Evolutionary conservation across 2,888 invertebrate genomes (phyloP).

Genomic region (Calameuta pallipes): DNA sequence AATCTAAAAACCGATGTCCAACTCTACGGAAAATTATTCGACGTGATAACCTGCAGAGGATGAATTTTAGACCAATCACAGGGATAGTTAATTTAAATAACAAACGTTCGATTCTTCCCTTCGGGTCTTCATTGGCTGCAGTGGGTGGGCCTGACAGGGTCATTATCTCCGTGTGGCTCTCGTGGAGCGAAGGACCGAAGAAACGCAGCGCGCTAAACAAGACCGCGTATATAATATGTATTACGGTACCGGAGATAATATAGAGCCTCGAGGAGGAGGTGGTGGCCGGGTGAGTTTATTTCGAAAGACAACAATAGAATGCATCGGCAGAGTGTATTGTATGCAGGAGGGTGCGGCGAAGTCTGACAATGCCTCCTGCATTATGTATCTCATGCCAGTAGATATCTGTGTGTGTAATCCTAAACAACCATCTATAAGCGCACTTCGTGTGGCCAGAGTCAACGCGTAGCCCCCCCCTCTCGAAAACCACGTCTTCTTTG

Average conservation of each 20-base stretch:
- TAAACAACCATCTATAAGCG: slow-evolving; percentile 42
- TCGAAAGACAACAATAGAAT: slow-evolving; percentile 58
- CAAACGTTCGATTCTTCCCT: slow-evolving; percentile 9
- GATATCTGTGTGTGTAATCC: slow-evolving; percentile 51
- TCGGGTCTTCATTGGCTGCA: slow-evolving; percentile 11
- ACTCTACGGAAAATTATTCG: background rate
- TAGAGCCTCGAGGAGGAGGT: slow-evolving; percentile 42
- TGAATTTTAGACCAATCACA: background rate
- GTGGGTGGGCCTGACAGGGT: slow-evolving; percentile 37
- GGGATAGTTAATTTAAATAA: slow-evolving; percentile 19
- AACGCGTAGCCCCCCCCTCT: background rate
- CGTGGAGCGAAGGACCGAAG: slow-evolving; percentile 16
- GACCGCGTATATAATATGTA: slow-evolving; percentile 44
- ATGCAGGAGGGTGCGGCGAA: slow-evolving; percentile 53
- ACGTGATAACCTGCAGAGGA: background rate
- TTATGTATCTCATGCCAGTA: slow-evolving; percentile 57
- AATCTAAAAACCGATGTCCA: background rate
- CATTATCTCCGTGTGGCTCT: slow-evolving; percentile 25
- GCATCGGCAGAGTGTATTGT: slow-evolving; percentile 54
- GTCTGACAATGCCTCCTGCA: slow-evolving; percentile 60
- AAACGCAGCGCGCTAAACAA: slow-evolving; percentile 42
- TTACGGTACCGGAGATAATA: slow-evolving; percentile 49
- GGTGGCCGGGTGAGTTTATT: slow-evolving; percentile 47
- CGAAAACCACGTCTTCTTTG: background rate
- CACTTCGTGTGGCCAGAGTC: slow-evolving; percentile 15